Evolutionary conservation across 1,140 invertebrate species (phyloP), one percentile per base, ranked within the genome.

Genomic region (Melitaea cinxia): DNA sequence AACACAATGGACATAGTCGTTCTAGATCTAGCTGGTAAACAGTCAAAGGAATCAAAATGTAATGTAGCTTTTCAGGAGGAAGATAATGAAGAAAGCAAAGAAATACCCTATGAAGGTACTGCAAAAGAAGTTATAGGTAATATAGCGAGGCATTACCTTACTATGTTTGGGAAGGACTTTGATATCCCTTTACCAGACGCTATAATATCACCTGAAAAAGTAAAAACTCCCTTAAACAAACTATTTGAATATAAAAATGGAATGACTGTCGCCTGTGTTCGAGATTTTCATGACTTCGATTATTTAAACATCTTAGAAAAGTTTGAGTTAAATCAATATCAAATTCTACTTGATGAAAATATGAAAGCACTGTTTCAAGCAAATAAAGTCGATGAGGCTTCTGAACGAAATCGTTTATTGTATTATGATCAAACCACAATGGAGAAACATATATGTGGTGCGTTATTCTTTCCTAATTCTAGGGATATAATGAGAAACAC

Each of bases 311-410:
- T 80, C 3, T 47, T 88, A 2, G 83, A 91, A 56, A 82, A 72
- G 39, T 84, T 89, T 52, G 88, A 91, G 68, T 37, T 91, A 21
- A 85, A 85, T 58, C 86, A 88, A 55, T 91, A 88, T 65, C 85
- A 87, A 61, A 72, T 65, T 0, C 24, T 78, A 5, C 66, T 91
- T 5, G 84, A 91, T 56, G 52, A 76, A 24, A 75, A 70, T 37
- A 85, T 87, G 78, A 83, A 53, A 47, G 63, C 78, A 52, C 55
- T 91, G 0, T 91, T 89, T 69, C 78, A 82, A 62, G 60, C 66
- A 1, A 60, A 72, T 14, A 75, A 54, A 57, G 17, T 66, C 6
- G 61, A 70, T n/a, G 63, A 65, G 2, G 64, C 58, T 4, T 50
- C 47, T 4, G 80, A 85, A 39, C 80, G 69, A 54, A 66, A 75